phyloP scores from a whole-genome alignment of 2,113 vertebrate genomes.

The Enhydra lutris region DNA sequence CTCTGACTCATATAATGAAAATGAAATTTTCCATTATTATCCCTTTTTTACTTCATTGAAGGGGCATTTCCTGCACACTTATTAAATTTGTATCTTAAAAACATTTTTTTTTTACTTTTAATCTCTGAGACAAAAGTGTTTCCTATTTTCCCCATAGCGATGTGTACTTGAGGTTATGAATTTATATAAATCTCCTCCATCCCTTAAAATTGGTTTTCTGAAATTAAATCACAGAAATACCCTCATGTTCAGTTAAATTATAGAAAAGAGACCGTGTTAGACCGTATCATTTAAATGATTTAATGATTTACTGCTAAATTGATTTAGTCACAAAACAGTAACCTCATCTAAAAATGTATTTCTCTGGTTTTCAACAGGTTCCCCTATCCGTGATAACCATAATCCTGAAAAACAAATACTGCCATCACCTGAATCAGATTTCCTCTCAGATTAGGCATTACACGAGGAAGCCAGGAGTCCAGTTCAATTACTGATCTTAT shows the following conservation, averaged over 20 bases:
- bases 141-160: constrained; percentile 13
- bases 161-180: constrained; percentile 39
- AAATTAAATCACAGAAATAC: constrained; percentile 38
- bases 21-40: constrained; percentile 34
- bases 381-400: background rate
- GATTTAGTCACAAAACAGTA: background rate
- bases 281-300: constrained; percentile 33
- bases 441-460: background rate
- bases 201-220: constrained; percentile 38
- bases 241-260: constrained; percentile 3
- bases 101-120: constrained; percentile 20
- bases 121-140: constrained; percentile 39
- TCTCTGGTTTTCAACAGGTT: background rate
- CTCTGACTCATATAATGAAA: constrained; percentile 16
- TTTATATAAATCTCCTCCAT: constrained; percentile 37
- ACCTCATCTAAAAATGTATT: background rate
- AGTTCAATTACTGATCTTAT: constrained; percentile 1
- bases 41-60: background rate
- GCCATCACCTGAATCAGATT: background rate
- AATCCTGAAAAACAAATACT: background rate
- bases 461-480: constrained; percentile 24
- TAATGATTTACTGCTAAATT: constrained; percentile 33
- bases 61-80: background rate
- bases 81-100: constrained; percentile 48
- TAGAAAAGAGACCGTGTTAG: background rate